Percentiles rank a stretch among this genome's conserved stretches.
phyloP scores from a whole-genome alignment of 2,888 invertebrate genomes.

The Dorcus parallelipipedus region DNA sequence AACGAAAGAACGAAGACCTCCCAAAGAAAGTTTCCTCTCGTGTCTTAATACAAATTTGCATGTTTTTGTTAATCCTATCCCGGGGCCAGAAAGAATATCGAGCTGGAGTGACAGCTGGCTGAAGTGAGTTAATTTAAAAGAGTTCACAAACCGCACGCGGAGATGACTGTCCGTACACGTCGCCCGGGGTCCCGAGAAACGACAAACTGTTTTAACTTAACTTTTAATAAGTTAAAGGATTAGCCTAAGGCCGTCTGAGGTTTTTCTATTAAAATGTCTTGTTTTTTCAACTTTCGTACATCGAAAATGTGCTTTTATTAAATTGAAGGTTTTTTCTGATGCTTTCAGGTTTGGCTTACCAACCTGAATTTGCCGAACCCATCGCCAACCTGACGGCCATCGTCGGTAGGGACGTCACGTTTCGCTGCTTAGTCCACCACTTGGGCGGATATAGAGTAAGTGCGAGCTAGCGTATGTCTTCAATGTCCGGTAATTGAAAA shows the following conservation, averaged over 20 bases:
- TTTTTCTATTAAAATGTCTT: conserved; percentile 45
- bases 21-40: conserved; percentile 38
- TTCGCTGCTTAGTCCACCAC: conserved; percentile 82
- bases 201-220: conserved; percentile 48
- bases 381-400: conserved; percentile 81
- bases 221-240: conserved; percentile 50
- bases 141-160: conserved; percentile 40
- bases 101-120: conserved; percentile 41
- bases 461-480: conserved; percentile 24
- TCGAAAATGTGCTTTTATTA: neutral
- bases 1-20: conserved; percentile 2
- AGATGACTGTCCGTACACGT: conserved; percentile 37
- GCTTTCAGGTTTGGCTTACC: conserved; percentile 65
- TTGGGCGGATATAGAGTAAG: conserved; percentile 87
- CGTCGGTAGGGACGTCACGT: conserved; percentile 81
- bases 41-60: conserved; percentile 49
- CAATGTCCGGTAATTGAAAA: neutral
- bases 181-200: conserved; percentile 39
- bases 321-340: neutral
- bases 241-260: conserved; percentile 43
- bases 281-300: conserved; percentile 23
- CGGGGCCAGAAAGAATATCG: conserved; percentile 39
- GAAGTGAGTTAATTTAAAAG: conserved; percentile 45
- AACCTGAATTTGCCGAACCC: conserved; percentile 81
- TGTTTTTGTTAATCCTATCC: conserved; percentile 47